A percentile compares a stretch with the other conserved stretches of the same genome.
Evolutionary conservation across 2,113 vertebrate genomes (phyloP).

Genomic region (Rousettus leschenaultii): DNA sequence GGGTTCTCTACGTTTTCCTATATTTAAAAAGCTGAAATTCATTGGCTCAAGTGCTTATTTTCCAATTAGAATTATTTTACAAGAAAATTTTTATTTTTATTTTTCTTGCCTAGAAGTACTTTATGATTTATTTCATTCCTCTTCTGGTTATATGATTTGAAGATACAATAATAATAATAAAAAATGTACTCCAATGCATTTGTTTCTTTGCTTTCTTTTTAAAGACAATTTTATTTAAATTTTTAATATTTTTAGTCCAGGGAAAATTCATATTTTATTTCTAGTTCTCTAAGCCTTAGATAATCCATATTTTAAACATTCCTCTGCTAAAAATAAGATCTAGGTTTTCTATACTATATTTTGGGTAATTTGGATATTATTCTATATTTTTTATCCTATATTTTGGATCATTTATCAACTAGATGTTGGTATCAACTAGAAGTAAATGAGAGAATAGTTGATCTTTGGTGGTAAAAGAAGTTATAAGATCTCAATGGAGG

Average conservation of each 20-base stretch:
- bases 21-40: constrained; percentile 42
- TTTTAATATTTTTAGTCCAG: constrained; percentile 71
- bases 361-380: neutral
- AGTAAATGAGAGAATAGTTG: neutral
- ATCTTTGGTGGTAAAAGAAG: neutral
- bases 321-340: neutral
- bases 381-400: neutral
- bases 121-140: constrained; percentile 60
- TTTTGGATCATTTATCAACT: neutral
- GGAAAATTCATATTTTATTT: neutral
- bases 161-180: constrained; percentile 33
- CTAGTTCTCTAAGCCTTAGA: neutral
- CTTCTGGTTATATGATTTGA: constrained; percentile 60
- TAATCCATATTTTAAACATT: neutral
- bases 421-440: neutral
- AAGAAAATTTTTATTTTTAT: constrained; percentile 35
- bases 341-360: neutral
- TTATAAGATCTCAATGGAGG: neutral
- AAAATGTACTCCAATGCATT: constrained; percentile 47
- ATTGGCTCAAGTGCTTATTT: constrained; percentile 41
- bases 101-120: constrained; percentile 62
- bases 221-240: constrained; percentile 32
- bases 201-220: constrained; percentile 35
- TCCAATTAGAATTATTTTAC: constrained; percentile 54
- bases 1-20: neutral